Evolutionary conservation across 53 echinoderm and acorn worm genomes (phyloP).

Genomic region (Mesocentrotus franciscanus): DNA sequence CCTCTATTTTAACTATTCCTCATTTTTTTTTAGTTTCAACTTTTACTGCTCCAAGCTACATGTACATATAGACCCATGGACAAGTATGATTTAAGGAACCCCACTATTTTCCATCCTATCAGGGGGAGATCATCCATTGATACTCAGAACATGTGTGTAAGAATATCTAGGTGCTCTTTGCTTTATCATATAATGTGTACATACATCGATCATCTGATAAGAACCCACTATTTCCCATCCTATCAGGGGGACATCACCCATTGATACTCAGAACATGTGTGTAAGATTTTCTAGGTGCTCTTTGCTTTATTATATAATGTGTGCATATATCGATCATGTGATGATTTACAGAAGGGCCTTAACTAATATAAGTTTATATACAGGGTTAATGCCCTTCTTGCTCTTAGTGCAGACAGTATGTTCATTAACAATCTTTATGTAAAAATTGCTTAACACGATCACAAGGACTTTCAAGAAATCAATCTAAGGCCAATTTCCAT

Average conservation of each 20-base stretch:
- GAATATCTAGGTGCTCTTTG: not conserved
- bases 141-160: conserved; percentile 6
- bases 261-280: conserved; percentile 7
- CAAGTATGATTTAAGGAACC: not conserved
- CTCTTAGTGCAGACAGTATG: not conserved
- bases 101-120: not conserved
- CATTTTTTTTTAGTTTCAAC: too few relatives aligned
- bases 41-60: not conserved
- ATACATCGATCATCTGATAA: not conserved
- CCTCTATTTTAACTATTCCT: too few relatives aligned
- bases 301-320: not conserved
- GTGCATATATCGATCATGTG: not conserved
- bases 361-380: too few relatives aligned
- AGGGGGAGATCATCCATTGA: not conserved
- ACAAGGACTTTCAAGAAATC: too few relatives aligned
- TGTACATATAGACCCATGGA: not conserved
- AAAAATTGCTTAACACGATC: not conserved
- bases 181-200: not conserved
- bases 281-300: conserved; percentile 4
- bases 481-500: too few relatives aligned
- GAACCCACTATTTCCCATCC: too few relatives aligned
- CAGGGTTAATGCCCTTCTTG: too few relatives aligned
- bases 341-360: too few relatives aligned
- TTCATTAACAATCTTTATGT: conserved; percentile 12
- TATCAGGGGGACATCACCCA: not conserved